Evolutionary conservation across 2,888 invertebrate genomes (phyloP).

Genomic region (Pammene aurita): DNA sequence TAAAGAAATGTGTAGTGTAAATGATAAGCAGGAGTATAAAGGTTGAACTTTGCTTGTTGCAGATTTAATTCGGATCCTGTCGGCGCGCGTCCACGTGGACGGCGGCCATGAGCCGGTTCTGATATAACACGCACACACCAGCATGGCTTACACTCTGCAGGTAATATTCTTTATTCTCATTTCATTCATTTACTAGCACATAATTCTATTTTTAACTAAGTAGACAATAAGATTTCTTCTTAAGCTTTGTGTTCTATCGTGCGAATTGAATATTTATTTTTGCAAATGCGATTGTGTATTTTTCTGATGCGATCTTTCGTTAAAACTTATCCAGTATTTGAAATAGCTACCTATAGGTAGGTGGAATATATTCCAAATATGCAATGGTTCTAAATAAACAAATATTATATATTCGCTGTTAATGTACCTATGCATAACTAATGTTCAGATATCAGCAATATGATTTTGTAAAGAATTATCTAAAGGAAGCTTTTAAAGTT

Average conservation of each 20-base stretch:
- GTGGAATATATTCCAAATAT: too few species aligned
- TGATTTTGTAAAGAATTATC: too few species aligned
- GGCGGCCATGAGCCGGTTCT: neutral
- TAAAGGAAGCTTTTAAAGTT: too few species aligned
- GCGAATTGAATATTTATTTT: slow-evolving; percentile 25
- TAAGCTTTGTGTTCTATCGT: slow-evolving; percentile 6
- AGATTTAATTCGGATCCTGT: slow-evolving; percentile 2
- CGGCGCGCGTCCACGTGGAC: neutral
- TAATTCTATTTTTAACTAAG: neutral
- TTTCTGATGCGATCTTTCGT: slow-evolving; percentile 18
- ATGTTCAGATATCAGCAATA: too few species aligned
- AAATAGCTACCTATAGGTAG: neutral
- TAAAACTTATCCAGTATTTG: neutral
- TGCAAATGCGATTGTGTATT: slow-evolving; percentile 25
- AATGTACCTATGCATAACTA: too few species aligned
- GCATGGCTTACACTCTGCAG: slow-evolving; percentile 8
- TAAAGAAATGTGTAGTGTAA: slow-evolving; percentile 4
- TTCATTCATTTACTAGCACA: neutral
- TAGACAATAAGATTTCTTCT: slow-evolving; percentile 21
- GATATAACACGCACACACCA: neutral
- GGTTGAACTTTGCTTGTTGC: slow-evolving; percentile 21
- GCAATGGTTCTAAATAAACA: too few species aligned
- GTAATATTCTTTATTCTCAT: slow-evolving; percentile 22
- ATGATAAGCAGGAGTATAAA: slow-evolving; percentile 7
- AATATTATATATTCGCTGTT: too few species aligned